These are phyloP conservation scores for Papilio xuthus DNA, from an alignment of 1,140 invertebrate species.

Conservation along the genomic window DNA sequence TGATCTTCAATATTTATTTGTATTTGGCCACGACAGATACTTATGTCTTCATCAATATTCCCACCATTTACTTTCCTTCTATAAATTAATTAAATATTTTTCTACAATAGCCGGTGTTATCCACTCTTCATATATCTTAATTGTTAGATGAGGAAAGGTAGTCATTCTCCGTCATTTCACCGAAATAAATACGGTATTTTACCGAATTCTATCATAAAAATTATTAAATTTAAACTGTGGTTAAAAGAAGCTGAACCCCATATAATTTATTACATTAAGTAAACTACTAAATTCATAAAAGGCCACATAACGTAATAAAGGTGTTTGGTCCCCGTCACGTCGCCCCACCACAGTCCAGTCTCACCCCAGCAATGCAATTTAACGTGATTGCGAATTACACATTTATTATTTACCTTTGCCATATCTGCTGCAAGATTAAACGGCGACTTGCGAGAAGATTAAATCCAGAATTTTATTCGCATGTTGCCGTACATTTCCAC, in stretches of 20 bases:
- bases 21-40: too few species aligned
- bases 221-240: neutral
- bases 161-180: too few species aligned
- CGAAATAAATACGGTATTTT: too few species aligned
- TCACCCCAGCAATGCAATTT: constrained; percentile 56
- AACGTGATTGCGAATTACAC: constrained; percentile 57
- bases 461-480: constrained; percentile 67
- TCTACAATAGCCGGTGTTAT: too few species aligned
- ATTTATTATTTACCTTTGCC: constrained; percentile 66
- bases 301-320: constrained; percentile 13
- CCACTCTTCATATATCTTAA: too few species aligned
- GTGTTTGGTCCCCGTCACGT: constrained; percentile 38
- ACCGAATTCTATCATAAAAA: neutral
- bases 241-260: neutral
- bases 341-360: constrained; percentile 48
- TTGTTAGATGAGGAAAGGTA: too few species aligned
- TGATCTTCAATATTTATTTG: too few species aligned
- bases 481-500: constrained; percentile 64
- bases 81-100: too few species aligned
- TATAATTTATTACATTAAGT: constrained; percentile 2
- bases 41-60: too few species aligned
- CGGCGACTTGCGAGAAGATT: constrained; percentile 65
- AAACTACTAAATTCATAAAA: constrained; percentile 12
- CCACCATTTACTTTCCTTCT: too few species aligned
- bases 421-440: constrained; percentile 67